Evolutionary conservation across 2,888 invertebrate genomes (phyloP).

Genomic region (Oligia latruncula): DNA sequence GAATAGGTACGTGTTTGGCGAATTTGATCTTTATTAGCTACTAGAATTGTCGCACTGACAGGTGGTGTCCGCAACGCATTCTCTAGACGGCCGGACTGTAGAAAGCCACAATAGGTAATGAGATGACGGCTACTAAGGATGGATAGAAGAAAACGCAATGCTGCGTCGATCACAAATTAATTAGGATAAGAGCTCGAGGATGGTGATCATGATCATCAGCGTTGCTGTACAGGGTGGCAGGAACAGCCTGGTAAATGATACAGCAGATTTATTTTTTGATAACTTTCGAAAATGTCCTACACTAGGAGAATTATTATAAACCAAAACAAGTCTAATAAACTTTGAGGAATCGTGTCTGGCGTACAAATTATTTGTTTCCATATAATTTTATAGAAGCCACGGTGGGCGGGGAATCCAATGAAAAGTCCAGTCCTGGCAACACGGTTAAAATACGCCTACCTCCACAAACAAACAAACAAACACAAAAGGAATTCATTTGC

Average conservation of each 20-base stretch:
- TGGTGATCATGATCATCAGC: background rate
- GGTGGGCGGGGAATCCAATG: constrained; percentile 72
- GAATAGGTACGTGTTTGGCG: too few species aligned
- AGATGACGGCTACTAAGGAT: too few species aligned
- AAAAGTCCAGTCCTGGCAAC: constrained; percentile 74
- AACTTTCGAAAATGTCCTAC: too few species aligned
- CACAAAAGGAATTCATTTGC: constrained; percentile 65
- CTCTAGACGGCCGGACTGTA: too few species aligned
- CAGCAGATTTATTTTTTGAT: too few species aligned
- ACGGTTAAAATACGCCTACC: constrained; percentile 74
- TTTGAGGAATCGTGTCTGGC: constrained; percentile 70
- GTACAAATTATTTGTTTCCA: constrained; percentile 83
- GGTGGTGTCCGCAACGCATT: too few species aligned
- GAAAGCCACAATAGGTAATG: too few species aligned
- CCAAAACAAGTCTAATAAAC: constrained; percentile 37
- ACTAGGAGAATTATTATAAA: background rate
- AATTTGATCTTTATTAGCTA: too few species aligned
- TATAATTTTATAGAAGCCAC: constrained; percentile 83
- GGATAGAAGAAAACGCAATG: too few species aligned
- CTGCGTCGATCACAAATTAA: background rate
- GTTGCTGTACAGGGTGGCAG: background rate
- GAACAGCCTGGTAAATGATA: too few species aligned
- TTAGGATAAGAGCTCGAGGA: background rate
- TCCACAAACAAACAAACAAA: constrained; percentile 42
- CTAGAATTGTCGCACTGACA: too few species aligned